phyloP scores from a whole-genome alignment of 2,113 vertebrate species.

The Cyrtonyx montezumae region DNA sequence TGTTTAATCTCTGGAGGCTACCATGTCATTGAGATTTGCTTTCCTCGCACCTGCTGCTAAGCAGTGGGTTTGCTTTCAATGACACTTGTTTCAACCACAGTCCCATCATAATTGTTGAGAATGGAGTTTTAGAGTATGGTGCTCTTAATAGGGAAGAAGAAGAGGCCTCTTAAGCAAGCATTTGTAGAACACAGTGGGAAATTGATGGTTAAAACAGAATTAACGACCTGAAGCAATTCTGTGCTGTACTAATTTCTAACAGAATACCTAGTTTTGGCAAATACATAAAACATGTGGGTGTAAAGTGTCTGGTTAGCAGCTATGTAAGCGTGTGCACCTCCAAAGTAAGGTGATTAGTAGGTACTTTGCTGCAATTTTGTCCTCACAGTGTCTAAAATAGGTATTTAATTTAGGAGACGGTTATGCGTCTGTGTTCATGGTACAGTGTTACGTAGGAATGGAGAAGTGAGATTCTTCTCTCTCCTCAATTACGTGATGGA shows the following conservation, averaged over 20 bases:
- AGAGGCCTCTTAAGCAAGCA: background rate
- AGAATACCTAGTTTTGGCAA: background rate
- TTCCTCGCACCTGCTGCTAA: slow-evolving; percentile 62
- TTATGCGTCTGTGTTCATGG: background rate
- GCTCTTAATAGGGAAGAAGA: background rate
- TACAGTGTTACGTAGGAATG: accelerated
- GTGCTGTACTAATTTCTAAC: background rate
- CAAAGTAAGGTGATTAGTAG: background rate
- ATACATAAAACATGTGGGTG: background rate
- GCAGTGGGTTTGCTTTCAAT: slow-evolving; percentile 42
- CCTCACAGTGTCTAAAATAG: background rate
- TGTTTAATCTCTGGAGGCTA: slow-evolving; percentile 34
- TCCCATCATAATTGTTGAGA: slow-evolving; percentile 4
- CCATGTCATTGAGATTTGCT: slow-evolving; percentile 7
- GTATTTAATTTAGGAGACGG: background rate
- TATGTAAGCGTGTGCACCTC: background rate
- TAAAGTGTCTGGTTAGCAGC: background rate
- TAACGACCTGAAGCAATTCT: background rate
- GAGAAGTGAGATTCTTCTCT: background rate
- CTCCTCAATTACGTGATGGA: background rate
- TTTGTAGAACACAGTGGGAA: background rate
- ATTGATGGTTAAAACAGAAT: background rate
- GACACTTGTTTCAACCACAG: slow-evolving; percentile 59
- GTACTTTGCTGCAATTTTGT: background rate
- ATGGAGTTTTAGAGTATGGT: slow-evolving; percentile 29